These are phyloP conservation scores for Pogonomyrmex californicus DNA, from an alignment of 1,140 invertebrate species.

Conservation along the genomic window DNA sequence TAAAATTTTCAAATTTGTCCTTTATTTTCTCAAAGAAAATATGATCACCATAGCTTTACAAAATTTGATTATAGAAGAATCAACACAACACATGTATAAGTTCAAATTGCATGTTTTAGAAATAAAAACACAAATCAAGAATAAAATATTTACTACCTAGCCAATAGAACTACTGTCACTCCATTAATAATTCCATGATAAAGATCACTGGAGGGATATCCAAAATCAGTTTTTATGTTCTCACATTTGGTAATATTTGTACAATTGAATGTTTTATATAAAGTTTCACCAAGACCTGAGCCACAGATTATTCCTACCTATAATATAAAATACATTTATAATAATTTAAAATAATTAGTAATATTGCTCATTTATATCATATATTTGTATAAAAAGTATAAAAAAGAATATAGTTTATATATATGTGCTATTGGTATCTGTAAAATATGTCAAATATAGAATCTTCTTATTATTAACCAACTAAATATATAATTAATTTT, in stretches of 20 bases:
- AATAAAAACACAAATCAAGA: slow-evolving; percentile 16
- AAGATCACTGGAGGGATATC: slow-evolving; percentile 92
- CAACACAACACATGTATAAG: neutral
- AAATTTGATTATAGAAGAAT: neutral
- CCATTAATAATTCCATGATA: slow-evolving; percentile 93
- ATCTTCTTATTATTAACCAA: too few relatives aligned
- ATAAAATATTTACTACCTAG: slow-evolving; percentile 87
- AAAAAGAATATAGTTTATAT: too few relatives aligned
- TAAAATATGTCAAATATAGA: too few relatives aligned
- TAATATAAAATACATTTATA: neutral
- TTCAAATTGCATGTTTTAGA: neutral
- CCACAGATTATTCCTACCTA: slow-evolving; percentile 99
- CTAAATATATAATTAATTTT: too few relatives aligned
- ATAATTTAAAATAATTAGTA: neutral
- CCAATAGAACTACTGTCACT: slow-evolving; percentile 93
- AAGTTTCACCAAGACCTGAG: slow-evolving; percentile 95
- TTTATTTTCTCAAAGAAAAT: too few relatives aligned
- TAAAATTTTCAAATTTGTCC: too few relatives aligned
- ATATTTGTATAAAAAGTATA: neutral
- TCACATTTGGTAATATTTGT: slow-evolving; percentile 86
- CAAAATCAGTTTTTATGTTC: slow-evolving; percentile 92
- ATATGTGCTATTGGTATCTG: too few relatives aligned
- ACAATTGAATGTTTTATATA: slow-evolving; percentile 91
- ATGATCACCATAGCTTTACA: neutral
- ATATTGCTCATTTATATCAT: neutral